Base-by-base conservation (phyloP, 35 echinoderm and acorn worm species). In the Patiria miniata region DNA sequence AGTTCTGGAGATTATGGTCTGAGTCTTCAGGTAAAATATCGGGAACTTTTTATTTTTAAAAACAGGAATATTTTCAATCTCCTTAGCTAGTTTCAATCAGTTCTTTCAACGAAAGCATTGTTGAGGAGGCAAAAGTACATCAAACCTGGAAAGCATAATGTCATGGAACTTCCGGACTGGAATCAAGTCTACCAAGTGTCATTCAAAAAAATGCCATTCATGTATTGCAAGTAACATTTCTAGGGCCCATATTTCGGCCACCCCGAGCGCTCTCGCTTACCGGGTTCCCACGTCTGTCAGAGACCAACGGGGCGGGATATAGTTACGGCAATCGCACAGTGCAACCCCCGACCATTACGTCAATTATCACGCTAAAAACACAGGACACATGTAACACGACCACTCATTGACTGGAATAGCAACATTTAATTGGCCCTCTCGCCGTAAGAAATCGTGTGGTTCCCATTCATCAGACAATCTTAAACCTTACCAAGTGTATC, bases 371-470 rank as follows among this genome's bases (percentile, higher is more conserved):
- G 23, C 26, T 23, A 32, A 69, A n/a, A 73, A 73, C 65, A 73
- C 16, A 73, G 34, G 12, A 73, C 65, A 73, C 65, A 10, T 18
- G 65, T 73, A 73, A 73, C 65, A 73, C 65, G 34, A 73, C 65
- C 65, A 30, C 65, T 73, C 65, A 32, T 73, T 73, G 65, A 26
- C 65, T 73, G 65, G 34, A 73, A 73, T 73, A 73, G 65, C 65
- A 73, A 73, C 65, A 73, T 73, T 73, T 73, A 73, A 73, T 73
- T 73, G 65, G 65, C 65, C 22, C 65, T 73, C 65, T 73, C 42
- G 42, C 34, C 65, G 8, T 32, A 32, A 36, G 65, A 73, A 73
- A 73, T 73, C 14, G 65, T 34, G 26, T 73, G 65, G 65, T 73
- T 9, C 65, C 65, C 65, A 30, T 73, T 23, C 65, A 73, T 32